Percentiles rank a stretch among this genome's conserved stretches.
phyloP scores from a whole-genome alignment of 1,140 invertebrate genomes.

The Parapsyche elsis region DNA sequence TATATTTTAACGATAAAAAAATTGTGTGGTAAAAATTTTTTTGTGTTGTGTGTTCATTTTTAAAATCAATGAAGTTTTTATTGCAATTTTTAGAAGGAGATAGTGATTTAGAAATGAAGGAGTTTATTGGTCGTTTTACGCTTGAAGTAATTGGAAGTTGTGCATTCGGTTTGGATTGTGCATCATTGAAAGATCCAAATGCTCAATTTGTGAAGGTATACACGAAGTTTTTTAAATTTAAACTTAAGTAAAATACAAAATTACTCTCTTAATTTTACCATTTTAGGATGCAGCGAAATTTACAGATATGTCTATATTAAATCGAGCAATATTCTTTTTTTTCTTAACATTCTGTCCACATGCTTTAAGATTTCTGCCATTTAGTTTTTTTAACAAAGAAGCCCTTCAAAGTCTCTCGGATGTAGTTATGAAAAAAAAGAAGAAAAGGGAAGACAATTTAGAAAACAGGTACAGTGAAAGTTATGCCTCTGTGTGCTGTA shows the following conservation, averaged over 20 bases:
- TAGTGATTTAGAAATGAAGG: conserved; percentile 63
- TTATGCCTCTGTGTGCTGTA: no score
- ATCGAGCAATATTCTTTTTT: conserved; percentile 47
- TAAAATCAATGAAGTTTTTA: conserved; percentile 13
- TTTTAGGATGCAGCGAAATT: conserved; percentile 63
- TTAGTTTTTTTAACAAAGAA: conserved; percentile 57
- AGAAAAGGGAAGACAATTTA: conserved; percentile 33
- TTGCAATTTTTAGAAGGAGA: conserved; percentile 54
- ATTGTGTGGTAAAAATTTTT: background rate
- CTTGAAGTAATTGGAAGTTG: conserved; percentile 65
- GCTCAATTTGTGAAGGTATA: conserved; percentile 62
- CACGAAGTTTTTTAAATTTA: conserved; percentile 27
- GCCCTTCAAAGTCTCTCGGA: conserved; percentile 56
- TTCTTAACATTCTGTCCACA: conserved; percentile 41
- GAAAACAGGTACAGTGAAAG: conserved; percentile 43
- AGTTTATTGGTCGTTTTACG: conserved; percentile 63
- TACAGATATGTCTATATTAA: conserved; percentile 52
- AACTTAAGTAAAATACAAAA: background rate
- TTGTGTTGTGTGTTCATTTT: background rate
- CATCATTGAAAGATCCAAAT: conserved; percentile 61
- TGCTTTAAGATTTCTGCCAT: conserved; percentile 36
- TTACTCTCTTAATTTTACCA: background rate
- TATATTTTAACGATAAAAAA: conserved; percentile 3
- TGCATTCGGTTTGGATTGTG: conserved; percentile 65
- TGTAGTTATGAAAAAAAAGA: conserved; percentile 48